Evolutionary conservation across 1,140 invertebrate genomes (phyloP).

Genomic region (Glossosoma conforme): DNA sequence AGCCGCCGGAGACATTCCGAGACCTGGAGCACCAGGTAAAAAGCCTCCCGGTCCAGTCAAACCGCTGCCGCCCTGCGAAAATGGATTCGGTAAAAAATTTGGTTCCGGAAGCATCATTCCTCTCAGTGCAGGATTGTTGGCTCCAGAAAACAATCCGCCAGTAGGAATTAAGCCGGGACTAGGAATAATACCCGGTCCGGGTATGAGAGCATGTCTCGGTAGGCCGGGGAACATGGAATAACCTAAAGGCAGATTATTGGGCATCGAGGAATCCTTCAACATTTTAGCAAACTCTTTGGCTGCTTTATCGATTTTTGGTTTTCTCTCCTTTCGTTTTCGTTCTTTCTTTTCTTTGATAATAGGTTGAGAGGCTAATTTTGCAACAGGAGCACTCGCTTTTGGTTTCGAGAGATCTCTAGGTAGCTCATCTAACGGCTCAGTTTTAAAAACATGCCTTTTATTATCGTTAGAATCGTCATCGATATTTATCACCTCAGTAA

Average conservation of each 20-base stretch:
- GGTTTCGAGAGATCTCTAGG: constrained; percentile 26
- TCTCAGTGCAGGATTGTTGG: constrained; percentile 44
- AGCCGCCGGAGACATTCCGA: constrained; percentile 39
- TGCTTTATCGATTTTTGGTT: constrained; percentile 48
- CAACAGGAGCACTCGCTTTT: constrained; percentile 10
- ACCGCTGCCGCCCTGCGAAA: constrained; percentile 42
- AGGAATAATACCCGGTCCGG: constrained; percentile 66
- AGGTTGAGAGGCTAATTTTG: constrained; percentile 29
- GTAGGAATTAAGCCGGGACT: constrained; percentile 50
- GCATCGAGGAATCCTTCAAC: no score
- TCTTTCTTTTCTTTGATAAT: constrained; percentile 56
- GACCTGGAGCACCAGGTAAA: constrained; percentile 45
- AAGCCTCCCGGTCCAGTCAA: constrained; percentile 46
- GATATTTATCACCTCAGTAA: constrained; percentile 45
- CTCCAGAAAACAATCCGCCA: constrained; percentile 40
- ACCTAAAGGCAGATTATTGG: constrained; percentile 44
- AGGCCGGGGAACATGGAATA: constrained; percentile 51
- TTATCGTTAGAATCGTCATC: constrained; percentile 46
- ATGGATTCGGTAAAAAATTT: constrained; percentile 44
- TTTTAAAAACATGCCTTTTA: constrained; percentile 25
- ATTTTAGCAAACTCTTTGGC: constrained; percentile 45
- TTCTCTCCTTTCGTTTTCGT: constrained; percentile 60
- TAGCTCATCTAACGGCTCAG: constrained; percentile 21
- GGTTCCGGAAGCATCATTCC: constrained; percentile 38
- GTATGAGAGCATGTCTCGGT: constrained; percentile 46